A percentile compares a stretch with the other conserved stretches of the same genome.
These are phyloP conservation scores for Microtus montanus DNA, from an alignment of 2,113 vertebrate species.

Conservation along the genomic window DNA sequence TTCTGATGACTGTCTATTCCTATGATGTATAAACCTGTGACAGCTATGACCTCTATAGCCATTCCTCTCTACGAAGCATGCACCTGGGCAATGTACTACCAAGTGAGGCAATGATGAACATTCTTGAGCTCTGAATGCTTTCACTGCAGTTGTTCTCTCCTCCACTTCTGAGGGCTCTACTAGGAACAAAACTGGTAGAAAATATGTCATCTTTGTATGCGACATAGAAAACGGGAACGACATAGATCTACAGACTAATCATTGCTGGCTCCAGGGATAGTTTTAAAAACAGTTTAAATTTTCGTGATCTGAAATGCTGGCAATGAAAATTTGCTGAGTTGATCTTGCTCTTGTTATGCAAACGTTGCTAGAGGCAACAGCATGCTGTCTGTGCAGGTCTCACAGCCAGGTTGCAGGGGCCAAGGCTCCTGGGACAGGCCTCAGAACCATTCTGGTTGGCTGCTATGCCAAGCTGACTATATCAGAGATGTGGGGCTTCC, in stretches of 20 bases:
- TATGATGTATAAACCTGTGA: not conserved
- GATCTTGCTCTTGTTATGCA: too few species aligned
- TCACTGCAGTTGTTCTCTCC: not conserved
- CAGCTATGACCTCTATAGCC: not conserved
- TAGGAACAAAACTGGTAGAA: not conserved
- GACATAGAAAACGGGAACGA: not conserved
- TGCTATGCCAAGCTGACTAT: not conserved
- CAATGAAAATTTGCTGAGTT: not conserved
- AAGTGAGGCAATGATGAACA: not conserved
- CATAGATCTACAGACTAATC: not conserved
- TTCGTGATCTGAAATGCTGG: not conserved
- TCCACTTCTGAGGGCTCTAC: not conserved
- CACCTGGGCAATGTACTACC: not conserved
- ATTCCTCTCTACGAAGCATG: not conserved
- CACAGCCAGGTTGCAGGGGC: not conserved
- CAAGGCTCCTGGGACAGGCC: not conserved
- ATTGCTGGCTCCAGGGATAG: not conserved
- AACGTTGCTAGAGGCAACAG: too few species aligned
- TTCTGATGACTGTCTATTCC: not conserved
- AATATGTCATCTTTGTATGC: not conserved
- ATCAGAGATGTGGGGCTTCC: not conserved
- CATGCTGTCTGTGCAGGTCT: not conserved
- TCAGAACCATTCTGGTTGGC: not conserved
- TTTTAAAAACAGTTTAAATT: constrained; percentile 55
- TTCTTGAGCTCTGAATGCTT: not conserved